Conservation (phyloP, 2,113 vertebrate species). For the Rhagologus leucostigma region DNA sequence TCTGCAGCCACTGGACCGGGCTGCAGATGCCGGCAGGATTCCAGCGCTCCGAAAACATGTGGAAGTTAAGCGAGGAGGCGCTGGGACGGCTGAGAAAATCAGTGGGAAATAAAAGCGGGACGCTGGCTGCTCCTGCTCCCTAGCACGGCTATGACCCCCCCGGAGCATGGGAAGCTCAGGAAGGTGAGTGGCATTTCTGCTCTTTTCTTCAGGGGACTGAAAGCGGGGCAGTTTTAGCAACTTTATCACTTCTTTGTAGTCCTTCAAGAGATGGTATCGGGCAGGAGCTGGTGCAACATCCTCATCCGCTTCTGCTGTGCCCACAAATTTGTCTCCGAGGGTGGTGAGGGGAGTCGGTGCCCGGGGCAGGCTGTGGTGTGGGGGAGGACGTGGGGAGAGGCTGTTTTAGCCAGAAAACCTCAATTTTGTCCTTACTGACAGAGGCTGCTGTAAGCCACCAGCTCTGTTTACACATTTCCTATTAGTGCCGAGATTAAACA, state of each 20-base stretch:
- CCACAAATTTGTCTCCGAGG: rapidly evolving
- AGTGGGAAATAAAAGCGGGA: not conserved
- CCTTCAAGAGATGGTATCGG: not conserved
- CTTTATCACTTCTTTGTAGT: not conserved
- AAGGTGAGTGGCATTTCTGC: conserved; percentile 50
- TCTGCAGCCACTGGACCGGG: not conserved
- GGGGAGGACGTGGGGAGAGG: rapidly evolving
- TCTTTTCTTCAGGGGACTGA: not conserved
- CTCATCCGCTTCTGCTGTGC: not conserved
- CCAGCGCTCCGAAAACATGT: not conserved
- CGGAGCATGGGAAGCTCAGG: not conserved
- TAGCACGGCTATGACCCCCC: not conserved
- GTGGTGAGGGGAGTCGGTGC: not conserved
- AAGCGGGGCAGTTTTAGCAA: not conserved
- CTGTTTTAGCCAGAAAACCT: not conserved
- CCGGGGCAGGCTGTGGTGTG: not conserved
- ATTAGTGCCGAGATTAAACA: not conserved
- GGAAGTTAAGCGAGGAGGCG: not conserved
- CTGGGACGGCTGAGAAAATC: not conserved
- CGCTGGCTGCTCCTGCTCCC: not conserved
- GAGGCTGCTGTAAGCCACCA: not conserved
- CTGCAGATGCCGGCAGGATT: conserved; percentile 20
- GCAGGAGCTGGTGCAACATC: not conserved
- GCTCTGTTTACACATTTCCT: not conserved
- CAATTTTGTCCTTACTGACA: not conserved